These are phyloP conservation scores for Hyles euphorbiae DNA, from an alignment of 1,140 invertebrate genomes.

Conservation along the genomic window DNA sequence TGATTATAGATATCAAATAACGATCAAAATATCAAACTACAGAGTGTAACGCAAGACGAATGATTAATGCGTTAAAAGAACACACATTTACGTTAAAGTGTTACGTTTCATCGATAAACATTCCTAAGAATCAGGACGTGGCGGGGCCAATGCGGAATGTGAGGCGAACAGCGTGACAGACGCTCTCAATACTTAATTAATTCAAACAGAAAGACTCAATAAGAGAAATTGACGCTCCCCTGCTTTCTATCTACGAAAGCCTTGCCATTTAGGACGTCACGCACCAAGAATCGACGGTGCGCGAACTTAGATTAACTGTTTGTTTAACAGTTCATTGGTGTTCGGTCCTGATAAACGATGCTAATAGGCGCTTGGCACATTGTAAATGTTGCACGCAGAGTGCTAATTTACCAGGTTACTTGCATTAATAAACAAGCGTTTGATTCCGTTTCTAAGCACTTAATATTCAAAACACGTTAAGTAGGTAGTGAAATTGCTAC, in stretches of 20 bases:
- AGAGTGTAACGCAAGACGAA: too few species aligned
- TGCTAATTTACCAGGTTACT: not conserved
- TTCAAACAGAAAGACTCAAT: slow-evolving; percentile 68
- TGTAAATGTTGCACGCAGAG: not conserved
- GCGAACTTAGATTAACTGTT: slow-evolving; percentile 35
- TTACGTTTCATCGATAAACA: slow-evolving; percentile 50
- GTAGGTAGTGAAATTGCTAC: too few species aligned
- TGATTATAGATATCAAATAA: too few species aligned
- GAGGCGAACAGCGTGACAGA: slow-evolving; percentile 55
- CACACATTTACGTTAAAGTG: slow-evolving; percentile 21
- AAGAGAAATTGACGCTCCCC: slow-evolving; percentile 62
- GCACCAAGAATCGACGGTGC: slow-evolving; percentile 29
- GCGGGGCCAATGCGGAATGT: slow-evolving; percentile 48
- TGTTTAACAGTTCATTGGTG: slow-evolving; percentile 39
- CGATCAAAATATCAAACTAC: too few species aligned
- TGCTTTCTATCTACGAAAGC: slow-evolving; percentile 65
- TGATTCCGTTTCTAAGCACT: too few species aligned
- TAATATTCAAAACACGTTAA: too few species aligned
- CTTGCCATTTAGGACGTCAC: slow-evolving; percentile 43
- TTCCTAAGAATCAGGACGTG: slow-evolving; percentile 59
- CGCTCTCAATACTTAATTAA: slow-evolving; percentile 70
- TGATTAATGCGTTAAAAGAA: too few species aligned
- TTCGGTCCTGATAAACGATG: slow-evolving; percentile 22
- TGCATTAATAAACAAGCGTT: not conserved
- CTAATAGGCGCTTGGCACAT: slow-evolving; percentile 18